Evolutionary conservation across 2,888 invertebrate genomes (phyloP).

Genomic region (Drosophila suboccidentalis): DNA sequence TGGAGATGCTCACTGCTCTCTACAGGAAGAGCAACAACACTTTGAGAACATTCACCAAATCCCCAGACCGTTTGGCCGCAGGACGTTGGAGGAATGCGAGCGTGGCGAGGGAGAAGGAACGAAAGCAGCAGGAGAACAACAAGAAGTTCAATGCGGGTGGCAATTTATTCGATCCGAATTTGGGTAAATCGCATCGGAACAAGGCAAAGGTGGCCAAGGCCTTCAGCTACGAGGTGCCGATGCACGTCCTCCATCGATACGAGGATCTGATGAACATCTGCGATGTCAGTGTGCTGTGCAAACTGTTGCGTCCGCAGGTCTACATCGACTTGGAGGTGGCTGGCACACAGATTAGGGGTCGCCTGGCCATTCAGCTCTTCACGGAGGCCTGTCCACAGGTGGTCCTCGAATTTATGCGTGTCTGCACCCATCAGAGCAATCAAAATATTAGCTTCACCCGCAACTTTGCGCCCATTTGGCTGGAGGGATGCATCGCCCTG

Average conservation of each 20-base stretch:
- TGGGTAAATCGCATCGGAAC: slow-evolving; percentile 36
- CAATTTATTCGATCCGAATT: slow-evolving; percentile 55
- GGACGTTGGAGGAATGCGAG: slow-evolving; percentile 64
- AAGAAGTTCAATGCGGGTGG: slow-evolving; percentile 58
- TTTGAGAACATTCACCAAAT: slow-evolving; percentile 63
- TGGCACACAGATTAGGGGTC: slow-evolving; percentile 64
- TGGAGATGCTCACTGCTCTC: slow-evolving; percentile 75
- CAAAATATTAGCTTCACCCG: slow-evolving; percentile 70
- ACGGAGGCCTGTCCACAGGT: slow-evolving; percentile 84
- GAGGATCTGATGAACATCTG: slow-evolving; percentile 63
- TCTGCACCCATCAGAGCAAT: slow-evolving; percentile 59
- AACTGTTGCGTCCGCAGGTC: slow-evolving; percentile 80
- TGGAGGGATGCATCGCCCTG: slow-evolving; percentile 75
- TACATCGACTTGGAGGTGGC: slow-evolving; percentile 76
- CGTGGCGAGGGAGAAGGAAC: slow-evolving; percentile 63
- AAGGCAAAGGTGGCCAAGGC: slow-evolving; percentile 16
- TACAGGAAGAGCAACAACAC: slow-evolving; percentile 65
- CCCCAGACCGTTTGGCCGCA: slow-evolving; percentile 67
- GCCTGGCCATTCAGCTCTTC: slow-evolving; percentile 79
- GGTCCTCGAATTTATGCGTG: slow-evolving; percentile 78
- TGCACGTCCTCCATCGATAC: slow-evolving; percentile 77
- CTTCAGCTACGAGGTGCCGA: slow-evolving; percentile 69
- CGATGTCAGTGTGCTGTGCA: slow-evolving; percentile 65
- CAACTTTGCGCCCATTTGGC: slow-evolving; percentile 79
- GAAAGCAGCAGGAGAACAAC: slow-evolving; percentile 58